These are phyloP conservation scores for Phyllopteryx taeniolatus DNA, from an alignment of 2,113 vertebrate genomes.

Conservation along the genomic window DNA sequence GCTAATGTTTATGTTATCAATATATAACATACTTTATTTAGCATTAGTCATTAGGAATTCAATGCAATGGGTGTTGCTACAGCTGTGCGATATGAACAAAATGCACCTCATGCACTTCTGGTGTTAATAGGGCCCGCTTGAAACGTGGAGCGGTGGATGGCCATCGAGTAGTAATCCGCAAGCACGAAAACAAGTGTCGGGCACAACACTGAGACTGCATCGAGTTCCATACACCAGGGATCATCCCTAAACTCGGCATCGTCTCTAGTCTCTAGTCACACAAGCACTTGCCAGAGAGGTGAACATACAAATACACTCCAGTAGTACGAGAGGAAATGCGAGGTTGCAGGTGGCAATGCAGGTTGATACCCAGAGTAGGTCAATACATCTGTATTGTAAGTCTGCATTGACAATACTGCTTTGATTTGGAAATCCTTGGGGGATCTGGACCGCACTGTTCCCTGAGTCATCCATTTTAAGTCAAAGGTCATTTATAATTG, in stretches of 20 bases:
- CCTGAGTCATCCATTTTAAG: not conserved
- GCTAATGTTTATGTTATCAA: too few relatives aligned
- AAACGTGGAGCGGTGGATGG: not conserved
- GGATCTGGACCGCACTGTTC: not conserved
- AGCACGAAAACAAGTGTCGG: constrained; percentile 8
- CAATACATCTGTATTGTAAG: not conserved
- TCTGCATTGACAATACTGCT: not conserved
- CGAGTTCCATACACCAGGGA: not conserved
- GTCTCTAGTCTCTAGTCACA: not conserved
- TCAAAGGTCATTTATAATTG: constrained; percentile 17
- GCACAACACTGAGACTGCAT: constrained; percentile 2
- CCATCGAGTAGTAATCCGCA: not conserved
- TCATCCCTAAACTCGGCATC: too few relatives aligned
- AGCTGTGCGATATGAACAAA: too few relatives aligned
- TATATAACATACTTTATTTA: too few relatives aligned
- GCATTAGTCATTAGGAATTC: too few relatives aligned
- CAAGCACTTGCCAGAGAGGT: not conserved
- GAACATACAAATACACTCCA: constrained; percentile 28
- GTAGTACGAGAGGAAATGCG: not conserved
- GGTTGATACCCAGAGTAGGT: not conserved
- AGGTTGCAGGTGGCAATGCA: too few relatives aligned
- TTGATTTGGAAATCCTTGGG: not conserved
- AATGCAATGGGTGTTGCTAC: too few relatives aligned
- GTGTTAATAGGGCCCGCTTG: not conserved
- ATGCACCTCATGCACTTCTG: not conserved